These are phyloP conservation scores for Ramphastos sulfuratus DNA, from an alignment of 2,113 vertebrate genomes.

Conservation along the genomic window DNA sequence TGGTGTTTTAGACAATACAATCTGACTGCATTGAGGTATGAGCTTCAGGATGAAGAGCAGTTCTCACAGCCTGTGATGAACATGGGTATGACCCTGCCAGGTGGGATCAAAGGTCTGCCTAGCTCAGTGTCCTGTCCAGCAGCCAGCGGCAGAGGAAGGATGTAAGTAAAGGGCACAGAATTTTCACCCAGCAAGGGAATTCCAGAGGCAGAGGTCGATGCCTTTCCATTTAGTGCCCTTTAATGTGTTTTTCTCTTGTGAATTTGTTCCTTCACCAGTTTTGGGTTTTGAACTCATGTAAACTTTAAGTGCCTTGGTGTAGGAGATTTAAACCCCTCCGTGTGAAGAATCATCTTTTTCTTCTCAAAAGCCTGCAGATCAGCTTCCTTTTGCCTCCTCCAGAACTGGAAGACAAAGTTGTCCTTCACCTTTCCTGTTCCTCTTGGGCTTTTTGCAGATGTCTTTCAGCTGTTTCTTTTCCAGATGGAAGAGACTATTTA, in stretches of 20 bases:
- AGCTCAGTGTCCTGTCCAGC: not conserved
- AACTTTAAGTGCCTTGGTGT: not conserved
- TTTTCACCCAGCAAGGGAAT: not conserved
- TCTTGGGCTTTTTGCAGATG: not conserved
- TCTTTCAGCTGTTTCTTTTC: not conserved
- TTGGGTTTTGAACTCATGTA: not conserved
- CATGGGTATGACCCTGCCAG: accelerated
- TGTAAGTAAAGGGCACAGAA: not conserved
- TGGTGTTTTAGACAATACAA: not conserved
- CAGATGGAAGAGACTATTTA: not conserved
- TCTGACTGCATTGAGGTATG: not conserved
- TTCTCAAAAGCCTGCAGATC: not conserved
- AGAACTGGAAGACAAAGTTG: not conserved
- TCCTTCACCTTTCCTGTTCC: not conserved
- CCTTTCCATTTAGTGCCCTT: not conserved
- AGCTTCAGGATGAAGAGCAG: not conserved
- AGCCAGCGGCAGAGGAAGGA: not conserved
- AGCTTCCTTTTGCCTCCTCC: not conserved
- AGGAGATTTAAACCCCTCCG: not conserved
- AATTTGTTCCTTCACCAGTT: not conserved
- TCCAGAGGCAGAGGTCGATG: not conserved
- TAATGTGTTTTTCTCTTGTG: not conserved
- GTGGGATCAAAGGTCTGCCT: not conserved
- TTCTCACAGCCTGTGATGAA: not conserved
- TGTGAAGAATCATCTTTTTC: not conserved